These are phyloP conservation scores for Morus bassanus DNA, from an alignment of 2,797 vertebrate genomes.

Conservation along the genomic window DNA sequence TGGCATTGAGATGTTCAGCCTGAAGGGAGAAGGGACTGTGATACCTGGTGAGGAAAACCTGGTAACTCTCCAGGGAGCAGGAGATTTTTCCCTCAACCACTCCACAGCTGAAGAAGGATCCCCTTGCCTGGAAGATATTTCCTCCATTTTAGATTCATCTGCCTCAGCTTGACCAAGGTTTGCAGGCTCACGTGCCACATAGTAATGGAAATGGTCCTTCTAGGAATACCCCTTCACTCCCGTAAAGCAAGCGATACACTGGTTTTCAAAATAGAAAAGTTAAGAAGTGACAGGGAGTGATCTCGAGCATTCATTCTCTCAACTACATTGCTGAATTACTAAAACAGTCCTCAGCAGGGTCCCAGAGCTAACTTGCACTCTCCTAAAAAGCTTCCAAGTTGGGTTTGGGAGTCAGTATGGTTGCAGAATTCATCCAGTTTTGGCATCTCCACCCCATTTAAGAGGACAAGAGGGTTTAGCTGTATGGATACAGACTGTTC, in stretches of 20 bases:
- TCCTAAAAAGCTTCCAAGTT: neutral
- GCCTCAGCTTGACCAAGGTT: neutral
- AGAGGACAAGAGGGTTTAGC: neutral
- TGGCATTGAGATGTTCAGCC: neutral
- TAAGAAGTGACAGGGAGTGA: neutral
- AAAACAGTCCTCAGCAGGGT: neutral
- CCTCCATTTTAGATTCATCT: neutral
- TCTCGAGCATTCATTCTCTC: neutral
- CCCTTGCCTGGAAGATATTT: neutral
- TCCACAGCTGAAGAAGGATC: neutral
- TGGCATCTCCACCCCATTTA: neutral
- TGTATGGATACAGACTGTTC: neutral
- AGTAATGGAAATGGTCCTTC: neutral
- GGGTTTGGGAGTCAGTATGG: neutral
- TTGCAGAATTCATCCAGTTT: neutral
- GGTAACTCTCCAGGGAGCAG: neutral
- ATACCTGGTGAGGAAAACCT: neutral
- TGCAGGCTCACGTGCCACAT: neutral
- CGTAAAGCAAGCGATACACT: neutral
- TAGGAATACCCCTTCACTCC: neutral
- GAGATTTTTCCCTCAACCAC: neutral
- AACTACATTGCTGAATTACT: neutral
- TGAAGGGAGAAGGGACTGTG: neutral
- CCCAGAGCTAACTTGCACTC: fast-evolving
- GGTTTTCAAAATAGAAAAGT: neutral